Percentiles rank a stretch among this genome's conserved stretches.
These are phyloP conservation scores for Megalopta genalis DNA, from an alignment of 1,140 invertebrate species.

Conservation along the genomic window DNA sequence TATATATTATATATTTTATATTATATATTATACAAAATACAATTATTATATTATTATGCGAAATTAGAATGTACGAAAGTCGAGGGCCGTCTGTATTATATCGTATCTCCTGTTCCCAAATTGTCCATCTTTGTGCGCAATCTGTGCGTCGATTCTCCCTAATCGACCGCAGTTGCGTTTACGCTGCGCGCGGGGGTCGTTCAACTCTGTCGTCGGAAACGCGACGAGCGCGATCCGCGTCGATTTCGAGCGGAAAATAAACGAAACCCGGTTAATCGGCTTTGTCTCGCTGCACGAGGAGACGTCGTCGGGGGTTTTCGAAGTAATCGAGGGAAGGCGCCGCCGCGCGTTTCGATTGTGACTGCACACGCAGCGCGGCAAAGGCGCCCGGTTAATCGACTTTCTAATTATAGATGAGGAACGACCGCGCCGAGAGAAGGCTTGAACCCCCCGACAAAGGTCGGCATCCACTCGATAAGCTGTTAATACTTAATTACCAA, in stretches of 20 bases:
- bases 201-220: neutral
- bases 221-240: neutral
- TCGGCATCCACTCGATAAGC: conserved; percentile 55
- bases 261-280: conserved; percentile 35
- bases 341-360: conserved; percentile 26
- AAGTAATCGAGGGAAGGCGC: conserved; percentile 25
- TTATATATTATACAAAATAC: too few relatives aligned
- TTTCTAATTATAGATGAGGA: conserved; percentile 62
- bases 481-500: conserved; percentile 63
- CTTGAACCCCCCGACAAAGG: conserved; percentile 56
- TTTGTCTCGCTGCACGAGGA: neutral
- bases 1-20: too few relatives aligned
- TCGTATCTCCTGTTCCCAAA: too few relatives aligned
- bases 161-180: neutral
- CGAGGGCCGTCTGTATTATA: too few relatives aligned
- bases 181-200: neutral
- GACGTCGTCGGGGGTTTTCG: conserved; percentile 32
- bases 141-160: too few relatives aligned
- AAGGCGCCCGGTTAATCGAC: conserved; percentile 57
- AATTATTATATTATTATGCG: too few relatives aligned
- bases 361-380: conserved; percentile 5
- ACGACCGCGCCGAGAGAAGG: conserved; percentile 27
- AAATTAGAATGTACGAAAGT: too few relatives aligned
- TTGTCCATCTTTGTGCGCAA: too few relatives aligned
- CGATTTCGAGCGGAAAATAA: neutral